Evolutionary conservation across 2,113 vertebrate genomes (phyloP).

Genomic region (Petrocephalus microphthalmus): DNA sequence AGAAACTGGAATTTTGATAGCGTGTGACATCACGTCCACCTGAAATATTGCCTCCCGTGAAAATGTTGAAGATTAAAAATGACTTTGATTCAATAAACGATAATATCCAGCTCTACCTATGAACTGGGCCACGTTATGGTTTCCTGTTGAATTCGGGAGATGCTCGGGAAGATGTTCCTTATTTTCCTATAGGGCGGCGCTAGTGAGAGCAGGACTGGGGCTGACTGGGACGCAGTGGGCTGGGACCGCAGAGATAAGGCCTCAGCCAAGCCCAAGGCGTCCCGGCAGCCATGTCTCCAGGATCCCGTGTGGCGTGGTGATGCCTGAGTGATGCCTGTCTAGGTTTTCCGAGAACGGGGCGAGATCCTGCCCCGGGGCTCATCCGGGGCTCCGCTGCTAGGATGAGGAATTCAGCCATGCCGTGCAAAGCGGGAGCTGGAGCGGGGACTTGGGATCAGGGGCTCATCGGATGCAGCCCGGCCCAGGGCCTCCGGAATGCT

Average conservation of each 20-base stretch:
- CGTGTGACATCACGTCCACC: constrained; percentile 47
- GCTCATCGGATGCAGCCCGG: neutral
- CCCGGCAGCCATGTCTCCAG: neutral
- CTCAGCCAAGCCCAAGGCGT: neutral
- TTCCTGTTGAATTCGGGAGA: constrained; percentile 39
- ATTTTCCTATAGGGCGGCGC: neutral
- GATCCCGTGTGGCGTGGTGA: neutral
- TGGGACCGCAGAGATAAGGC: neutral
- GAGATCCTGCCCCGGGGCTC: neutral
- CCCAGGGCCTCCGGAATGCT: neutral
- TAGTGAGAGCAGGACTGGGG: neutral
- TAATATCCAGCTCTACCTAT: constrained; percentile 36
- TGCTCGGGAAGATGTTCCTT: neutral
- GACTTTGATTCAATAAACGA: constrained; percentile 50
- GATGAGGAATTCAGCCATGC: neutral
- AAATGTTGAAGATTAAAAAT: constrained; percentile 47
- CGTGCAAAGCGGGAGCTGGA: neutral
- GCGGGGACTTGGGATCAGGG: neutral
- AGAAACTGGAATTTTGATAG: constrained; percentile 57
- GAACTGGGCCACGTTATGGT: constrained; percentile 40
- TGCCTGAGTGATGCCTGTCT: neutral
- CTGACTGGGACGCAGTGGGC: neutral
- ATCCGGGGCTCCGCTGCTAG: neutral
- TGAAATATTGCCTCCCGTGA: constrained; percentile 39
- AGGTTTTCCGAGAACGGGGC: neutral